Conservation (phyloP, 53 echinoderm and acorn worm species). For the Hippasteria phrygiana region DNA sequence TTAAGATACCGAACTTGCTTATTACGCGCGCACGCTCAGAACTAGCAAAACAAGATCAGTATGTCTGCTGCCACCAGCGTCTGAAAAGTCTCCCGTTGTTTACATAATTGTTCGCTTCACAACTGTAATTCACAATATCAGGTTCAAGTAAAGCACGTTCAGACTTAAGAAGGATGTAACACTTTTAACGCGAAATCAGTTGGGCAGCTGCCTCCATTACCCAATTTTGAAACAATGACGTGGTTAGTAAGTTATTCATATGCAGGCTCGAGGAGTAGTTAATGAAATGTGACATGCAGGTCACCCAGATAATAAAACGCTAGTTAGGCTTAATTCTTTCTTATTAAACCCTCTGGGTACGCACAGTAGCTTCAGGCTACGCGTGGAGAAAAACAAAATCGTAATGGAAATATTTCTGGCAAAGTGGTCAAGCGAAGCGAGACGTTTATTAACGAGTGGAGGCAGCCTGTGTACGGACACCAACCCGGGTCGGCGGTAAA, state of each 20-base stretch:
- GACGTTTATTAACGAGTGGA: background rate
- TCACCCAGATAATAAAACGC: background rate
- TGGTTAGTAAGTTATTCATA: background rate
- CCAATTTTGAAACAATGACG: background rate
- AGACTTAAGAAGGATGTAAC: no score
- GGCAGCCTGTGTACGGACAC: background rate
- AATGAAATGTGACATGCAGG: background rate
- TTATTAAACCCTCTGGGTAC: background rate
- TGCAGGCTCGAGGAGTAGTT: background rate
- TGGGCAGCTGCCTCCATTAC: background rate
- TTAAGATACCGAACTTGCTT: no score
- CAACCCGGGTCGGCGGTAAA: background rate
- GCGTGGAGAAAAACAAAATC: background rate
- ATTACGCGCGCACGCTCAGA: no score
- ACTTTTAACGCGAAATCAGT: no score
- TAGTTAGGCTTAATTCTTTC: background rate
- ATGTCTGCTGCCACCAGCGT: no score
- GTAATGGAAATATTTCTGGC: background rate
- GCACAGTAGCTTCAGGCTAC: background rate
- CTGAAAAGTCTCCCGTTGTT: no score
- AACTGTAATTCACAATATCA: no score
- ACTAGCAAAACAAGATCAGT: no score
- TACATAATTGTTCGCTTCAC: no score
- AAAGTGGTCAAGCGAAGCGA: background rate
- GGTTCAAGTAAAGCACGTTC: no score